Evolutionary conservation across 2,797 vertebrate genomes (phyloP).

Genomic region (Margarornis squamiger): DNA sequence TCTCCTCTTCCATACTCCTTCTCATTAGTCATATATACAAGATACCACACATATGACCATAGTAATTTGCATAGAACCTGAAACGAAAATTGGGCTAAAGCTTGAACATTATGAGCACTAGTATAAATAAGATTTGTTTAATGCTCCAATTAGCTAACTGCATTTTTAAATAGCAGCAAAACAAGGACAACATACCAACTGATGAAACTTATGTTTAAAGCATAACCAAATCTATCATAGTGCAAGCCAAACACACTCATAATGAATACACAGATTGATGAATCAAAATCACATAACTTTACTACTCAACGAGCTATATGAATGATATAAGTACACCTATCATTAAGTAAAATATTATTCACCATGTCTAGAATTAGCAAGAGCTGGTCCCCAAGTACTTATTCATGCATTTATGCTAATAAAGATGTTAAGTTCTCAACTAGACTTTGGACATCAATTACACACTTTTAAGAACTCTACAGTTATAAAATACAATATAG

Average conservation of each 20-base stretch:
- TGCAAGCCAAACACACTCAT: not conserved
- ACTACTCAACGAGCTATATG: too few relatives aligned
- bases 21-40: not conserved
- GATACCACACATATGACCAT: not conserved
- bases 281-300: too few relatives aligned
- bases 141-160: not conserved
- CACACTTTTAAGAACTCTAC: too few relatives aligned
- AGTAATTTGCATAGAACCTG: not conserved
- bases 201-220: not conserved
- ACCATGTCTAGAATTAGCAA: too few relatives aligned
- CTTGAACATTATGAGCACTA: not conserved
- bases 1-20: not conserved
- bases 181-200: not conserved
- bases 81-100: not conserved
- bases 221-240: not conserved
- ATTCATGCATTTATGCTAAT: too few relatives aligned
- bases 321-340: too few relatives aligned
- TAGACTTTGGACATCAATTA: too few relatives aligned
- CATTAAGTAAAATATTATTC: too few relatives aligned
- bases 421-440: too few relatives aligned
- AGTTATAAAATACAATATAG: too few relatives aligned
- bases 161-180: not conserved
- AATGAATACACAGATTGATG: too few relatives aligned
- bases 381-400: too few relatives aligned
- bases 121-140: not conserved